A percentile compares a stretch with the other conserved stretches of the same genome.
phyloP scores from a whole-genome alignment of 2,113 vertebrate species.

The Trogon melanurus region DNA sequence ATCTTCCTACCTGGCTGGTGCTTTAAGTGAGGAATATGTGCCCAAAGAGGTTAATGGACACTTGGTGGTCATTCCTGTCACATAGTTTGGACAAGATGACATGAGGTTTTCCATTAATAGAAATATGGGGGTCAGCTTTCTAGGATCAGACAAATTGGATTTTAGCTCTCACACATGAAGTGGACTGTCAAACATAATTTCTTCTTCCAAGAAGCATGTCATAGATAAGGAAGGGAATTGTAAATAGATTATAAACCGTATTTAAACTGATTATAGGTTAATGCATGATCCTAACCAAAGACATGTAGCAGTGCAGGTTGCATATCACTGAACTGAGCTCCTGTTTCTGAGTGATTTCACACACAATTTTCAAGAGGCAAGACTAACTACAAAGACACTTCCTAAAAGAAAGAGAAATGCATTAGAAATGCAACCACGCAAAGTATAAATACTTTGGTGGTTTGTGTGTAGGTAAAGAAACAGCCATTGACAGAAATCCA shows the following conservation, averaged over 20 bases:
- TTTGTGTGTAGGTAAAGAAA: background rate
- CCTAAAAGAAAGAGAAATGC: background rate
- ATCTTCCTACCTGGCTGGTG: background rate
- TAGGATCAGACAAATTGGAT: background rate
- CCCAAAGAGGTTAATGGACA: background rate
- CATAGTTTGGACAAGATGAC: background rate
- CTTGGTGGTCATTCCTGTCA: background rate
- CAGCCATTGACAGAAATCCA: background rate
- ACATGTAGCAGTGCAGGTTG: background rate
- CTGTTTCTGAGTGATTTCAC: background rate
- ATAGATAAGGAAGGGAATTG: background rate
- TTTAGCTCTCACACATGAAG: background rate
- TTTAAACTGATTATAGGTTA: background rate
- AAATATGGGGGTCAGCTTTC: background rate
- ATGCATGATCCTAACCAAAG: background rate
- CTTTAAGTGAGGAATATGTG: accelerated
- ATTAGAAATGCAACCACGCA: background rate
- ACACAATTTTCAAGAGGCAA: background rate
- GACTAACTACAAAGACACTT: background rate
- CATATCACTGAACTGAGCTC: background rate
- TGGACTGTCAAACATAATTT: background rate
- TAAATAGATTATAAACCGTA: background rate
- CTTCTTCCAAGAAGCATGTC: conserved; percentile 7
- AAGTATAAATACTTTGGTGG: background rate
- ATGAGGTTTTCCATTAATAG: background rate